Conservation (phyloP, 2,888 invertebrate species). For the Labia minor region DNA sequence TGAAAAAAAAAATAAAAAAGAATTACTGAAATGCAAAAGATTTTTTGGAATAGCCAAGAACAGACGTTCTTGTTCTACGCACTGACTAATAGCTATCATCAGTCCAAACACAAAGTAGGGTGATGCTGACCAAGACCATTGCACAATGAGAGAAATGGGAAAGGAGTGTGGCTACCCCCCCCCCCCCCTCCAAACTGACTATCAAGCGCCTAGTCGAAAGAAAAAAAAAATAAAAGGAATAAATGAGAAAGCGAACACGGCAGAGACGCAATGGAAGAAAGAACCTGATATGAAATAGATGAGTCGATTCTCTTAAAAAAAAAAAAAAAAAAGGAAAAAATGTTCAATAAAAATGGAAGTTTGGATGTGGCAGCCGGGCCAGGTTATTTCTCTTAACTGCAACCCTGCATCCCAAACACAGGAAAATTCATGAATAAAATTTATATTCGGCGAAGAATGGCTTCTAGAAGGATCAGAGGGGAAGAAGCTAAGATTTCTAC, state of each 20-base stretch:
- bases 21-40: neutral
- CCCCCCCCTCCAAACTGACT: no score
- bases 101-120: neutral
- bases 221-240: no score
- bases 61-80: neutral
- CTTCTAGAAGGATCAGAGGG: no score
- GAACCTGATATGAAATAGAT: conserved; percentile 13
- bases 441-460: no score
- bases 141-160: neutral
- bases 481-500: no score
- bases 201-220: no score
- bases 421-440: no score
- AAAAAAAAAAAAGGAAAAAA: neutral
- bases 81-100: conserved; percentile 7
- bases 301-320: conserved; percentile 1
- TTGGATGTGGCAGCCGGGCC: neutral
- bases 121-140: neutral
- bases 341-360: conserved; percentile 13
- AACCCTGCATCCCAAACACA: no score
- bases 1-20: no score
- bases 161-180: no score
- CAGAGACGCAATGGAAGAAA: neutral
- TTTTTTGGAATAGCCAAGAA: no score
- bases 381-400: neutral
- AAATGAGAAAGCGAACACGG: conserved; percentile 4